Conservation (phyloP, 2,797 vertebrate genomes). For the Pyrocephalus nanus region DNA sequence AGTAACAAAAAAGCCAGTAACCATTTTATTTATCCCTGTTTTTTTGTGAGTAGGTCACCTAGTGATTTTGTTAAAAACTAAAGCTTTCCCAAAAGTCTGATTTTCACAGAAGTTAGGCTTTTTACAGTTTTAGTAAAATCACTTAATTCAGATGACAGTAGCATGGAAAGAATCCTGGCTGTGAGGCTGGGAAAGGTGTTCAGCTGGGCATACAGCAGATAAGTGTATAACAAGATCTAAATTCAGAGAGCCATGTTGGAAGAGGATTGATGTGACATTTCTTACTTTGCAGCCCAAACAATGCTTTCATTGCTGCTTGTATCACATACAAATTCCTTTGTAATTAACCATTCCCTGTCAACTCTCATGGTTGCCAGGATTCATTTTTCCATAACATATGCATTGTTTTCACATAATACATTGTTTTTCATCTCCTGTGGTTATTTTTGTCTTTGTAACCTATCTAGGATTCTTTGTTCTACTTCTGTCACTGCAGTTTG, state of each 20-base stretch:
- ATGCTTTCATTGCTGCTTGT: background rate
- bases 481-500: background rate
- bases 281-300: background rate
- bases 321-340: background rate
- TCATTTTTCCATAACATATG: background rate
- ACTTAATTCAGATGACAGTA: background rate
- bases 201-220: background rate
- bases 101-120: background rate
- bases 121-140: background rate
- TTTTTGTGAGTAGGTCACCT: background rate
- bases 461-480: background rate
- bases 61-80: background rate
- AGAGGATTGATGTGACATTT: background rate
- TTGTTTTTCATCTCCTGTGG: background rate
- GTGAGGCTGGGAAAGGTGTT: background rate
- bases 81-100: background rate
- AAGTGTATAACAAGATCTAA: background rate
- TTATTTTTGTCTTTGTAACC: slow-evolving; percentile 5
- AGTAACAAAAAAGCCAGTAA: background rate
- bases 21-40: background rate
- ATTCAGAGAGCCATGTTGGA: background rate
- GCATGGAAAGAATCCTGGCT: background rate
- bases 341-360: background rate
- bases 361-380: background rate
- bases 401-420: background rate